Evolutionary conservation across 2,113 vertebrate genomes (phyloP).

Genomic region (Lathamus discolor): DNA sequence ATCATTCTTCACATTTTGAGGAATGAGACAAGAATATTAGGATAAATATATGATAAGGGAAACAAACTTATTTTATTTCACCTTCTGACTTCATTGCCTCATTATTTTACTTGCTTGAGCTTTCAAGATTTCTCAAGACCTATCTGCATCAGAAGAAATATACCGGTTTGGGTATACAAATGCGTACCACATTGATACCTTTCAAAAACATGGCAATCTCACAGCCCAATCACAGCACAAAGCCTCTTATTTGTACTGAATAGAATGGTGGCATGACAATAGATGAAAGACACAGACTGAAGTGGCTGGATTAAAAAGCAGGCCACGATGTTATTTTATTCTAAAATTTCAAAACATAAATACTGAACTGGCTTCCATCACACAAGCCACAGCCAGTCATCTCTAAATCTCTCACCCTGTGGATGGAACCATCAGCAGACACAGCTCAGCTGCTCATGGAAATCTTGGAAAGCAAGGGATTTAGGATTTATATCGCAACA

Average conservation of each 20-base stretch:
- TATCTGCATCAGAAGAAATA: neutral
- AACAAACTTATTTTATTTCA: neutral
- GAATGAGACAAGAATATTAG: neutral
- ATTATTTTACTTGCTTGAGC: neutral
- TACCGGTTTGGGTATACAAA: neutral
- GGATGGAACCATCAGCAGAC: neutral
- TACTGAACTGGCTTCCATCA: neutral
- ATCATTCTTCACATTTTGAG: constrained; percentile 20
- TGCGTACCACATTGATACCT: neutral
- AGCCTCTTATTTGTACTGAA: neutral
- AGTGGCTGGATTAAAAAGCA: neutral
- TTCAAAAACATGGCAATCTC: neutral
- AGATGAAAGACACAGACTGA: neutral
- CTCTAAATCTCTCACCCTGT: neutral
- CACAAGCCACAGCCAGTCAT: neutral
- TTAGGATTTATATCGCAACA: neutral
- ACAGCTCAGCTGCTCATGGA: neutral
- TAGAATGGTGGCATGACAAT: neutral
- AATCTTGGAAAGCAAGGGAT: constrained; percentile 2
- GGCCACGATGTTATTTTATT: neutral
- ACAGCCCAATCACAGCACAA: neutral
- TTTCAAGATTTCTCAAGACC: neutral
- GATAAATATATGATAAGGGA: neutral
- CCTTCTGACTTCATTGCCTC: neutral
- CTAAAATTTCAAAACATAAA: constrained; percentile 1